Base-by-base conservation (phyloP, 2,797 vertebrate species). In the Microhierax caerulescens region DNA sequence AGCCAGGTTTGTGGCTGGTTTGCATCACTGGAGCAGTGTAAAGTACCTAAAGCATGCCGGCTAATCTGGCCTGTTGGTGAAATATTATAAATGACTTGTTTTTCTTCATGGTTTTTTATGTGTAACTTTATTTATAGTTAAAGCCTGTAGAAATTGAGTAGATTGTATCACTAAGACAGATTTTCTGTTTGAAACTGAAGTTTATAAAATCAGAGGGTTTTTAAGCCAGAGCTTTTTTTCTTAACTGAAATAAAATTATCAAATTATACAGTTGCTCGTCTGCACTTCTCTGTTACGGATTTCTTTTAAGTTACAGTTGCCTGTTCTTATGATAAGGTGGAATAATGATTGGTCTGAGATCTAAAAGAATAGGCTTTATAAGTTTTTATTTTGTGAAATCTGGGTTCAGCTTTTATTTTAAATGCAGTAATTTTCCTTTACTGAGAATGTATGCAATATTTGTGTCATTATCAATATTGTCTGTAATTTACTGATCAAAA, bases 21-120 rank as follows among this genome's bases (percentile, higher is more conserved):
- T 93, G 90, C 86, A 93, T 96, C 91, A 64, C 53, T 90, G 70
- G 77, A 77, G 80, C 77, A 48, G 77, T 43, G 88, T 89, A 87
- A 95, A 95, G 92, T 94, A 92, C 88, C 86, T 94, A 92, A 95
- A 93, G 86, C 93, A 56, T 87, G 92, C 94, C 88, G 85, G 51
- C 88, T 95, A 76, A 94, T 95, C 90, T 95, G 88, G 92, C 90
- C 95, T 94, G 4, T 93, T 88, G 91, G 69, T 97, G 95, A 97
- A 93, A 93, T 83, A 39, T 96, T 95, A 76, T 65, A 94, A 96
- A 94, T 87, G 8, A 77, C 77, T 96, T 97, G 88, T 70, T 97
- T 96, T 95, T 88, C 85, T 85, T 97, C 77, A 5, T 95, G 76
- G 76, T 90, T 95, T 85, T 86, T 75, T 76, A 30, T 47, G 5